phyloP scores from a whole-genome alignment of 2,888 invertebrate species.

The Congeria kusceri region DNA sequence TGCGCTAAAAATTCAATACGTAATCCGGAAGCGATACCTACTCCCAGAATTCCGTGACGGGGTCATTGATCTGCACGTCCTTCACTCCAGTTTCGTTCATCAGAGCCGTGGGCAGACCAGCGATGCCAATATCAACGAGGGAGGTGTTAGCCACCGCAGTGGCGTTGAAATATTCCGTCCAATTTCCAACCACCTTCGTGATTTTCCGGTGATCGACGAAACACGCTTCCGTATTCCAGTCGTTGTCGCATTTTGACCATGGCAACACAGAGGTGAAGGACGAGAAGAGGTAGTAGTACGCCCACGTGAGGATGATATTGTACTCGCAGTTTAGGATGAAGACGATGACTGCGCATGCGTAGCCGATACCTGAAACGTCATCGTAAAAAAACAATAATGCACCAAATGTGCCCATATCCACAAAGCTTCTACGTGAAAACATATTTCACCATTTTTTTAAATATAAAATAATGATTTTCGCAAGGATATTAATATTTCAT shows the following conservation, averaged over 20 bases:
- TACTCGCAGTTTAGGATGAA: conserved; percentile 82
- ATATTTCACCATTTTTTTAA: no score
- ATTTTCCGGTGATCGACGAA: conserved; percentile 45
- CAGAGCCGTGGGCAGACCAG: conserved; percentile 78
- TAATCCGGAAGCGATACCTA: conserved; percentile 64
- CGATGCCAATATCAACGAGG: no score
- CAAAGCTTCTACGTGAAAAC: no score
- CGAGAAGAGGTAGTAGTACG: conserved; percentile 91
- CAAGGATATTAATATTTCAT: no score
- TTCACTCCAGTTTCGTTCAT: conserved; percentile 62
- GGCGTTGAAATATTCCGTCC: neutral
- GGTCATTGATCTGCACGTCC: conserved; percentile 40
- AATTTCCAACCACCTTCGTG: conserved; percentile 23
- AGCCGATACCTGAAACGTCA: conserved; percentile 88
- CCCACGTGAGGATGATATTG: conserved; percentile 94
- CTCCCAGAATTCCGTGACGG: conserved; percentile 87
- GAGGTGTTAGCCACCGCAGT: conserved; percentile 73
- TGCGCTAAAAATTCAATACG: no score
- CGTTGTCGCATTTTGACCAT: conserved; percentile 92
- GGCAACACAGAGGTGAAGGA: conserved; percentile 89
- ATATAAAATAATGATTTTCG: no score
- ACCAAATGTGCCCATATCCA: no score
- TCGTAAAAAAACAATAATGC: no score
- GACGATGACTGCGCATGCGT: conserved; percentile 85
- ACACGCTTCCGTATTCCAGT: conserved; percentile 90